A percentile compares a stretch with the other conserved stretches of the same genome.
Conservation (phyloP, 2,888 invertebrate genomes). For the Entomobrya multifasciata region DNA sequence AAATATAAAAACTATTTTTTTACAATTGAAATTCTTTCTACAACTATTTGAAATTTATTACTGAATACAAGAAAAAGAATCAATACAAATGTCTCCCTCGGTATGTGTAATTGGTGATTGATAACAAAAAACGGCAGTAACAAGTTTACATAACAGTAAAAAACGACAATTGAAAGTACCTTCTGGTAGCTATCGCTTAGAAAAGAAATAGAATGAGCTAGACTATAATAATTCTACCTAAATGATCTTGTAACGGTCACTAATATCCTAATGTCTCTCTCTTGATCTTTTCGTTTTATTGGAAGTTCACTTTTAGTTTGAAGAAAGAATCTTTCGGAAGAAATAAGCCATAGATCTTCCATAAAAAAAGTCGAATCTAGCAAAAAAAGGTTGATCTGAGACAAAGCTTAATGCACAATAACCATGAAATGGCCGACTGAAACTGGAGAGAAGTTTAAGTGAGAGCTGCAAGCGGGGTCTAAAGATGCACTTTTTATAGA, state of each 20-base stretch:
- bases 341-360: conserved; percentile 38
- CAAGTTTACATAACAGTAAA: too few relatives aligned
- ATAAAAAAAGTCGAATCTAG: not conserved
- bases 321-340: conserved; percentile 25
- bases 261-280: not conserved
- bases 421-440: not conserved
- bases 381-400: conserved; percentile 5
- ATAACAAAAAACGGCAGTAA: too few relatives aligned
- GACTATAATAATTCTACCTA: not conserved
- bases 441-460: not conserved
- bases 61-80: too few relatives aligned
- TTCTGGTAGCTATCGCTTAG: not conserved
- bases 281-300: not conserved
- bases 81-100: too few relatives aligned
- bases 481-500: conserved; percentile 8
- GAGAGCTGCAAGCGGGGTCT: not conserved
- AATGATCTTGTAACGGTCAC: conserved; percentile 38
- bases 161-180: too few relatives aligned
- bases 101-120: too few relatives aligned
- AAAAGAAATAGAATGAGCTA: not conserved
- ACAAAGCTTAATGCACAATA: conserved; percentile 12
- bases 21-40: too few relatives aligned
- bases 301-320: not conserved
- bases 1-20: too few relatives aligned
- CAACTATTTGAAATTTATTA: too few relatives aligned